These are phyloP conservation scores for Mantis religiosa DNA, from an alignment of 2,888 invertebrate genomes.

Conservation along the genomic window DNA sequence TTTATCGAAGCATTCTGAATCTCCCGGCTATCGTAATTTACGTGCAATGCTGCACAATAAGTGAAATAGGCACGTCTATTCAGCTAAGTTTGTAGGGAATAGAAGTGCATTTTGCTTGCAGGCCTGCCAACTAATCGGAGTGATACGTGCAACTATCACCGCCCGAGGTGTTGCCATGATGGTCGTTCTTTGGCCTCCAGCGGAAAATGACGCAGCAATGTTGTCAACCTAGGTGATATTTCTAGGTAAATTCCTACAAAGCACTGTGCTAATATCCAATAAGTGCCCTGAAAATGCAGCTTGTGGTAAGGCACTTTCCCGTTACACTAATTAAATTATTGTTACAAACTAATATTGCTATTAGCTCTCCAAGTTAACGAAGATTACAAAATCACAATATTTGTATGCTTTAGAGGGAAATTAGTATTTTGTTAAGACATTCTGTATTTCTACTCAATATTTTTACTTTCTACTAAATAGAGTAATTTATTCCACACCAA, in stretches of 20 bases:
- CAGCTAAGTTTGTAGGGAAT: background rate
- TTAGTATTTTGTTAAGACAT: too few species aligned
- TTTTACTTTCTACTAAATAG: too few species aligned
- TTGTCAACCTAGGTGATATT: background rate
- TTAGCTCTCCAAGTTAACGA: too few species aligned
- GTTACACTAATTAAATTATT: background rate
- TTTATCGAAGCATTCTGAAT: too few species aligned
- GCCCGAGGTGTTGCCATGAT: background rate
- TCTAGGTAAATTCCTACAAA: background rate
- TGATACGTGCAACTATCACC: background rate
- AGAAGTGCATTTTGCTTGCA: background rate
- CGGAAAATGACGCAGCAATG: background rate
- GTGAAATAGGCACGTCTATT: background rate
- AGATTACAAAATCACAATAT: too few species aligned
- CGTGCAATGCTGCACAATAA: background rate
- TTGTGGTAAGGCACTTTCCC: background rate
- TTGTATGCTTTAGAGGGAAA: too few species aligned
- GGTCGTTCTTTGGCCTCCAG: background rate
- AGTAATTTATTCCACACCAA: too few species aligned
- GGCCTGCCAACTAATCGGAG: background rate
- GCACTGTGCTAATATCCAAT: background rate
- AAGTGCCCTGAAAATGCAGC: background rate
- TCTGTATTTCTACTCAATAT: too few species aligned
- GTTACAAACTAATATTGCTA: background rate
- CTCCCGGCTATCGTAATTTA: background rate